phyloP scores from a whole-genome alignment of 2,113 vertebrate species.

The Hyperoodon ampullatus region DNA sequence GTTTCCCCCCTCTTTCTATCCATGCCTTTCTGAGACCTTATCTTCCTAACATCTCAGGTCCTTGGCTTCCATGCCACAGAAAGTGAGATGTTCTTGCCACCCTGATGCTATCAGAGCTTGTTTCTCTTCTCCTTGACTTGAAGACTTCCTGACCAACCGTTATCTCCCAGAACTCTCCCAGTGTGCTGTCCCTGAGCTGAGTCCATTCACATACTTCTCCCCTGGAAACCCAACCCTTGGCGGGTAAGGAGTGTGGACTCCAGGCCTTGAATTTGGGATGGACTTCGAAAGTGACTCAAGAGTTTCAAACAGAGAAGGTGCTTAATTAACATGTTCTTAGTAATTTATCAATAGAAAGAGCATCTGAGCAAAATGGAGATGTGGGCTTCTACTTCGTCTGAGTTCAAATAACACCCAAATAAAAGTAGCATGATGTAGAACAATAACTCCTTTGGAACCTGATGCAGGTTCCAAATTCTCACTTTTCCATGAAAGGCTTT shows the following conservation, averaged over 20 bases:
- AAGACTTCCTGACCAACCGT: background rate
- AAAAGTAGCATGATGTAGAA: background rate
- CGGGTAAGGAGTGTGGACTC: background rate
- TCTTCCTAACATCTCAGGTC: background rate
- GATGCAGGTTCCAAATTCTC: conserved; percentile 35
- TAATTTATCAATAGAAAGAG: background rate
- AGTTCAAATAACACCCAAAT: conserved; percentile 39
- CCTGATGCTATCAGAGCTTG: background rate
- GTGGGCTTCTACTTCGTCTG: background rate
- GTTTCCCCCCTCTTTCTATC: background rate
- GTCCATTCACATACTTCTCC: background rate
- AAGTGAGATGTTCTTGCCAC: background rate
- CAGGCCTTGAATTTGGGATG: background rate
- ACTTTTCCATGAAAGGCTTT: conserved; percentile 52
- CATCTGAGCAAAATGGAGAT: background rate
- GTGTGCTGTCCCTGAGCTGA: background rate
- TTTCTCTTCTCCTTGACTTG: background rate
- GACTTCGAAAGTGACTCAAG: background rate
- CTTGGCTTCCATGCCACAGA: background rate
- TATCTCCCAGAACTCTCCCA: background rate
- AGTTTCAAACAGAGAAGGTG: background rate
- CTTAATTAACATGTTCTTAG: background rate
- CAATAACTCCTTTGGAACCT: background rate
- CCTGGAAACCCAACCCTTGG: background rate
- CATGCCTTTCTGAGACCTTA: background rate